Base-by-base conservation (phyloP, 2,888 invertebrate genomes). In the Caenorhabditis zanzibari region DNA sequence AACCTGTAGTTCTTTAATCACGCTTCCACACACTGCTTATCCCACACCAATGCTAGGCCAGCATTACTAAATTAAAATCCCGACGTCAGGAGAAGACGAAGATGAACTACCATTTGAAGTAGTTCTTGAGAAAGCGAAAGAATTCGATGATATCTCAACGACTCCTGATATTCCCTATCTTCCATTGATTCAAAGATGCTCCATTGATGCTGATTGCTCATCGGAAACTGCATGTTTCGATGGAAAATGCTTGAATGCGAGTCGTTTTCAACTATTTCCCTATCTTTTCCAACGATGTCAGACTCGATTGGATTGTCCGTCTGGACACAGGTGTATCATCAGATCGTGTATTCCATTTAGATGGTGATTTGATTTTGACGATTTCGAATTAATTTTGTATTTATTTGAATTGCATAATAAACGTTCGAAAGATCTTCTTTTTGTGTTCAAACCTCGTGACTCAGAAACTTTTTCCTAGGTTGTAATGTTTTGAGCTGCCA, bases 101-200 rank as follows among this genome's bases (percentile, higher is more conserved):
- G 56, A 49, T 2, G 44, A 58, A 24, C 6, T 47, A 41, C 35
- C 38, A 41, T n/a, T 68, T 7, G 66, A 68, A 52, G 14, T 14
- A 7, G n/a, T 41, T 52, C 68, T 68, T n/a, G 24, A 54, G n/a
- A 68, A 54, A 54, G 4, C 68, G 6, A 68, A 54, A 68, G 68
- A 68, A 38, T 68, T 68, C 41, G 68, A 68, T 68, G 54, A 68
- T n/a, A 14, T 41, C 12, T 19, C 32, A 9, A 58, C 71, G 14
- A 61, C 63, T 7, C 16, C 63, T 1, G 75, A 75, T 58, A 58
- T 66, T 35, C 66, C 75, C 14, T 75, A 75, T 58, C 75, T 75
- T 41, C 75, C 75, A 44, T 24, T 75, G n/a, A 66, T 75, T n/a
- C 56, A 54, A 66, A 28, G 75, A 26, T 75, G 75, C 44, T 75